phyloP scores from a whole-genome alignment of 2,113 vertebrate species.

The Sprattus sprattus region DNA sequence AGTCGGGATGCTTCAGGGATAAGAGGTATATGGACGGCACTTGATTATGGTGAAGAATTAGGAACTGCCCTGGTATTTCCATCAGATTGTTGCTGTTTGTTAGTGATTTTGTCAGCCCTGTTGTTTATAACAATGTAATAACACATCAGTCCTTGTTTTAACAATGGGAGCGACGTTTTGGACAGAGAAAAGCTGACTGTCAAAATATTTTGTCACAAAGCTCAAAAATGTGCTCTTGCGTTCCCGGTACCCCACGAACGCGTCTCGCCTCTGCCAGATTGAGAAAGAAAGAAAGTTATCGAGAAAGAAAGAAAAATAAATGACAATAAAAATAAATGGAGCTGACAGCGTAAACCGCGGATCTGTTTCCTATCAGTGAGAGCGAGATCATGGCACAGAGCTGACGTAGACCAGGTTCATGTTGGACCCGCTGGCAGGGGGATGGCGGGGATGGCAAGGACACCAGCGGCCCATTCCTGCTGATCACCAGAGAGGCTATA shows the following conservation, averaged over 20 bases:
- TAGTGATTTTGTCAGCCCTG: neutral
- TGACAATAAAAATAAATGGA: neutral
- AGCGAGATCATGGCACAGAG: neutral
- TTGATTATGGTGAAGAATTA: neutral
- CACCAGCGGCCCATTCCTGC: neutral
- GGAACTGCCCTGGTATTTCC: neutral
- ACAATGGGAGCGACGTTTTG: conserved; percentile 23
- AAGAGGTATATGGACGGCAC: neutral
- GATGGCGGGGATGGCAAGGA: neutral
- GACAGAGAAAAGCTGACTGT: conserved; percentile 20
- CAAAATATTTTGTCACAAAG: neutral
- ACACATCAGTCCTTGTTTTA: neutral
- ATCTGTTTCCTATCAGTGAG: neutral
- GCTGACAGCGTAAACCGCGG: neutral
- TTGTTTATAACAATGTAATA: neutral
- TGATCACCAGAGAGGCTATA: neutral
- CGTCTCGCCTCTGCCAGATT: neutral
- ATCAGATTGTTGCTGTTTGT: neutral
- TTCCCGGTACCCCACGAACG: neutral
- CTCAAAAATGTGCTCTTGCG: neutral
- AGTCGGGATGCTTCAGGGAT: neutral
- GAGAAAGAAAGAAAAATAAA: neutral
- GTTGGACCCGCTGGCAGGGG: neutral
- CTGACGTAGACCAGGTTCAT: neutral
- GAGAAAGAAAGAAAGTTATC: neutral